Conservation (phyloP, 2,888 invertebrate species). For the Mesochorus sp. region DNA sequence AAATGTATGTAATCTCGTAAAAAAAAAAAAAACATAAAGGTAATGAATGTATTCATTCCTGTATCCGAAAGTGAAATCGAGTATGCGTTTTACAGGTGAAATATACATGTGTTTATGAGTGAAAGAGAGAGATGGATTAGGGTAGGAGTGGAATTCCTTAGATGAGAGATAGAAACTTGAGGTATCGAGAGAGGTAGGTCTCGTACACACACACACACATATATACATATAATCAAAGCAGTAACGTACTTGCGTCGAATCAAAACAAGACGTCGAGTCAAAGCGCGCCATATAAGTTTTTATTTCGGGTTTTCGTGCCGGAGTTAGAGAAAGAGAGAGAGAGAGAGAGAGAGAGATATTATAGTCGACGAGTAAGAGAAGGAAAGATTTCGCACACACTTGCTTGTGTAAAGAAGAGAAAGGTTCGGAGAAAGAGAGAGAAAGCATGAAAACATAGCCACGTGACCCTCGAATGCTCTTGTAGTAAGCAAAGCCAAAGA, state of each 20-base stretch:
- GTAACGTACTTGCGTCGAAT: not conserved
- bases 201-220: not conserved
- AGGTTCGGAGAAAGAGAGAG: slow-evolving; percentile 22
- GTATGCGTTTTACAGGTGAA: too few relatives aligned
- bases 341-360: not conserved
- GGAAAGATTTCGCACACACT: not conserved
- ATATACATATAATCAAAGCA: not conserved
- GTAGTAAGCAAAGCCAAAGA: slow-evolving; percentile 40
- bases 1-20: too few relatives aligned
- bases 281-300: too few relatives aligned
- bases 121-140: not conserved
- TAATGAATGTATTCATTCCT: not conserved
- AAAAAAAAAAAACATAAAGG: too few relatives aligned
- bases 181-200: not conserved
- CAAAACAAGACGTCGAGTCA: not conserved
- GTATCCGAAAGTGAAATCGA: not conserved
- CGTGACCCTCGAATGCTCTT: slow-evolving; percentile 71
- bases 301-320: too few relatives aligned
- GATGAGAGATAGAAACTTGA: not conserved
- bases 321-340: not conserved
- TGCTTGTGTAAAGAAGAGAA: slow-evolving; percentile 15
- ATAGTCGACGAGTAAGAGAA: not conserved
- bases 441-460: slow-evolving; percentile 77
- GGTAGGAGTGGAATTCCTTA: not conserved
- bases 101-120: not conserved